These are phyloP conservation scores for Cheilosia impressa DNA, from an alignment of 2,888 invertebrate species.

Conservation along the genomic window DNA sequence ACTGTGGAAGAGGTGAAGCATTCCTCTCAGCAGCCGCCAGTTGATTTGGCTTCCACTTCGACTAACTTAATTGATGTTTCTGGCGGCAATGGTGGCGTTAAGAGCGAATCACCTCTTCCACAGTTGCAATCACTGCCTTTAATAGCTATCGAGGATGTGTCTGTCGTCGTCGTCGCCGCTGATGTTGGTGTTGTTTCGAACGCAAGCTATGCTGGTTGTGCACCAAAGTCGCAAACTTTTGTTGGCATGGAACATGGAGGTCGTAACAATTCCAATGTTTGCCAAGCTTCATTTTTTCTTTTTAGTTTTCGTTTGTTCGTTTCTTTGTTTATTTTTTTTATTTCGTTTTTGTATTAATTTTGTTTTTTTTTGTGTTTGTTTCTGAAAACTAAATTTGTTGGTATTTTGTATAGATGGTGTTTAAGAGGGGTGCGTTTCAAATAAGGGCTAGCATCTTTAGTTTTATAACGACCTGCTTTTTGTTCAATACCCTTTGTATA, in stretches of 20 bases:
- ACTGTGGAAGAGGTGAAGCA: slow-evolving; percentile 71
- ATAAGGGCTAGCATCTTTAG: no score
- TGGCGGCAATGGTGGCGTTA: slow-evolving; percentile 25
- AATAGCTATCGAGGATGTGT: slow-evolving; percentile 72
- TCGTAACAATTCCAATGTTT: slow-evolving; percentile 66
- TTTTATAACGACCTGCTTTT: neutral
- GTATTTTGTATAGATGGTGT: slow-evolving; percentile 60
- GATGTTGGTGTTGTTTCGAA: slow-evolving; percentile 74
- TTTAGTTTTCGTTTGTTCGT: slow-evolving; percentile 45
- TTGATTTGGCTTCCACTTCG: slow-evolving; percentile 24
- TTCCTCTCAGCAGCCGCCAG: slow-evolving; percentile 30
- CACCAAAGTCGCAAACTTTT: slow-evolving; percentile 71
- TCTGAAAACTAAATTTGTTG: slow-evolving; percentile 15
- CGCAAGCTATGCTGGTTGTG: slow-evolving; percentile 74
- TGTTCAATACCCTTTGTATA: no score
- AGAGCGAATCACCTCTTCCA: slow-evolving; percentile 70
- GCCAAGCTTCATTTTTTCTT: slow-evolving; percentile 62
- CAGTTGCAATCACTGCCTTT: slow-evolving; percentile 69
- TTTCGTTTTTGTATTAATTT: slow-evolving; percentile 31
- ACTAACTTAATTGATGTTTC: slow-evolving; percentile 42
- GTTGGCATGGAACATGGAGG: slow-evolving; percentile 73
- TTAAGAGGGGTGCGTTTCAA: neutral
- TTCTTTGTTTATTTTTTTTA: slow-evolving; percentile 11
- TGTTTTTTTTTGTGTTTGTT: slow-evolving; percentile 30
- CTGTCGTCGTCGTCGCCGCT: slow-evolving; percentile 68